Conservation (phyloP, 2,888 invertebrate species). For the Parascotia fuliginaria region DNA sequence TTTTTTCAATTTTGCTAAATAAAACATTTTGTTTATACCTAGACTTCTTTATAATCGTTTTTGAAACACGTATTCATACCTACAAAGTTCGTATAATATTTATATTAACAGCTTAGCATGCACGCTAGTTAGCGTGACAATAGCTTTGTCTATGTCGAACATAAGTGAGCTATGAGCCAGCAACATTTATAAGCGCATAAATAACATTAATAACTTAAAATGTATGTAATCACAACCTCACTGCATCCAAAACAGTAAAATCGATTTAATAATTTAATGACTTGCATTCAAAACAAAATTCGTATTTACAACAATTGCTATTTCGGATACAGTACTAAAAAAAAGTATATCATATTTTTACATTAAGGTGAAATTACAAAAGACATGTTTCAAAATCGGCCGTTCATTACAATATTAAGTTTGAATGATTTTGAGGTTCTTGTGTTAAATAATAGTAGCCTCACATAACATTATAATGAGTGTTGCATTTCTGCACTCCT, state of each 20-base stretch:
- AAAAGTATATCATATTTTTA: conserved; percentile 19
- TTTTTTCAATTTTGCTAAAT: too few species aligned
- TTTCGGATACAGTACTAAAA: conserved; percentile 44
- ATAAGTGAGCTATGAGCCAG: conserved; percentile 2
- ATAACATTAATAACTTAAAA: conserved; percentile 51
- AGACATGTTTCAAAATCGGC: too few species aligned
- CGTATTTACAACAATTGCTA: conserved; percentile 39
- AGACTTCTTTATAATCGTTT: too few species aligned
- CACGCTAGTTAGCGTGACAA: conserved; percentile 30
- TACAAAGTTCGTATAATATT: background rate
- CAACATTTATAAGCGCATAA: conserved; percentile 37
- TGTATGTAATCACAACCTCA: conserved; percentile 58
- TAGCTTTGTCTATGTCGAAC: conserved; percentile 11
- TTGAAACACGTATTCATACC: background rate
- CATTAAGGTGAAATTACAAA: conserved; percentile 19
- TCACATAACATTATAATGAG: too few species aligned
- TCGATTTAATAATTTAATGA: conserved; percentile 41
- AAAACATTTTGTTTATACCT: too few species aligned
- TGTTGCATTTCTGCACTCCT: too few species aligned
- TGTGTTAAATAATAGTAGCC: too few species aligned
- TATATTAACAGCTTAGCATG: background rate
- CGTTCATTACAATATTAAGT: too few species aligned
- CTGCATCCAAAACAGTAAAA: conserved; percentile 51
- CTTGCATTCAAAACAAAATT: conserved; percentile 28
- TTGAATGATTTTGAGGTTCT: too few species aligned